phyloP scores from a whole-genome alignment of 2,113 vertebrate species.

The Scomber japonicus region DNA sequence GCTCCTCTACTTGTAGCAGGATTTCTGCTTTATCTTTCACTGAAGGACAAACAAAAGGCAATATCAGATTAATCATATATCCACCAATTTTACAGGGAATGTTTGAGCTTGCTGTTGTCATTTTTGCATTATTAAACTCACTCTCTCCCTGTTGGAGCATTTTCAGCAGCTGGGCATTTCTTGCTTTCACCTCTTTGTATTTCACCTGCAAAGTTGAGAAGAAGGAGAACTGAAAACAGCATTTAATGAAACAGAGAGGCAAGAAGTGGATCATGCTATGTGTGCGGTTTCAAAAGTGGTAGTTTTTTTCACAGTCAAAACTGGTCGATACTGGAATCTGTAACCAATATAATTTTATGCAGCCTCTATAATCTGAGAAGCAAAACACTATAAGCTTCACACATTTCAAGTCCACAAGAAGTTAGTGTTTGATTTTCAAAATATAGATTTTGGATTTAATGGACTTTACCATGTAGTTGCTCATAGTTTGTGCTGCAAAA shows the following conservation, averaged over 20 bases:
- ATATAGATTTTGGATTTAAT: background rate
- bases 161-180: conserved; percentile 86
- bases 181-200: conserved; percentile 87
- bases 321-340: background rate
- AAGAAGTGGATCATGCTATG: background rate
- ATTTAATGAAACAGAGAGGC: background rate
- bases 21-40: conserved; percentile 98
- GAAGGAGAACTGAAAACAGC: too few species aligned
- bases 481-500: background rate
- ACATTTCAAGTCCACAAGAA: background rate
- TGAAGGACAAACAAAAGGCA: conserved; percentile 66
- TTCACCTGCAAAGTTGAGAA: conserved; percentile 68
- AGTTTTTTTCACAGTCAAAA: background rate
- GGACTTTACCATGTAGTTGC: background rate
- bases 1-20: conserved; percentile 92
- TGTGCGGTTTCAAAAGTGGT: background rate
- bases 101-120: background rate
- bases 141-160: conserved; percentile 89
- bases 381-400: background rate
- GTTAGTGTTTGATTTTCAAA: background rate
- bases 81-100: background rate
- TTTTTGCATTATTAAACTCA: conserved; percentile 69
- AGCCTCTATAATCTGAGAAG: background rate
- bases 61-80: background rate
- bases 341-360: background rate